Evolutionary conservation across 2,888 invertebrate genomes (phyloP), one percentile per base, ranked within the genome.

Genomic region (Coelinius sp.): DNA sequence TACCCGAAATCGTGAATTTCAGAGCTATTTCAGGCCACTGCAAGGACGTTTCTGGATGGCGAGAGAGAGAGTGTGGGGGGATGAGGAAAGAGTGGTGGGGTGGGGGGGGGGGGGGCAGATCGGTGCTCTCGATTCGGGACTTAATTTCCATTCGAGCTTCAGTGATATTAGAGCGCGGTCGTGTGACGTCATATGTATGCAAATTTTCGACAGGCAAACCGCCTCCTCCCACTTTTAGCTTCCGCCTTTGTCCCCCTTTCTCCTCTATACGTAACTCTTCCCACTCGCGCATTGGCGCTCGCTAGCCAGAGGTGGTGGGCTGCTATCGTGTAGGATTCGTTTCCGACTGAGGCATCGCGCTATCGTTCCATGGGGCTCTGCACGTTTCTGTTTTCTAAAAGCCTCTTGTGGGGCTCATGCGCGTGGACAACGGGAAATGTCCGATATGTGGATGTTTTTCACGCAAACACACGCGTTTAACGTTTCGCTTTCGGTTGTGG

Each of bases 121-220:
- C 72, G 71, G 64, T 73, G 71, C 71, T 73, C 75, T 69, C 77
- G 77, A 75, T 77, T 79, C 77, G 79, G 77, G 80, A 82, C 83
- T 83, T 85, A 84, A 84, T 85, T 85, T 84, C 83, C 84, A 84
- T 80, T 80, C 76, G 77, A 77, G 81, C 79, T 80, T 6, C 81
- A 78, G 81, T 80, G 83, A 83, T 85, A 83, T 85, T 85, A 84
- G 84, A 84, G 83, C 81, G 79, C 77, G 79, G 77, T 78, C 78
- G 82, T 79, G 82, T 83, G 84, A 83, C 82, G 82, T 84, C 83
- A 84, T 84, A 84, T 84, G 83, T 83, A 84, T 84, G 84, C 82
- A 84, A 85, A 85, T 85, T 81, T 80, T 6, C 7, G 75, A 78
- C 77, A 78, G 78, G 78, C 78, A 80, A 74, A 80, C 41, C 71